phyloP scores from a whole-genome alignment of 2,797 vertebrate species.

The Lagodon rhomboides region DNA sequence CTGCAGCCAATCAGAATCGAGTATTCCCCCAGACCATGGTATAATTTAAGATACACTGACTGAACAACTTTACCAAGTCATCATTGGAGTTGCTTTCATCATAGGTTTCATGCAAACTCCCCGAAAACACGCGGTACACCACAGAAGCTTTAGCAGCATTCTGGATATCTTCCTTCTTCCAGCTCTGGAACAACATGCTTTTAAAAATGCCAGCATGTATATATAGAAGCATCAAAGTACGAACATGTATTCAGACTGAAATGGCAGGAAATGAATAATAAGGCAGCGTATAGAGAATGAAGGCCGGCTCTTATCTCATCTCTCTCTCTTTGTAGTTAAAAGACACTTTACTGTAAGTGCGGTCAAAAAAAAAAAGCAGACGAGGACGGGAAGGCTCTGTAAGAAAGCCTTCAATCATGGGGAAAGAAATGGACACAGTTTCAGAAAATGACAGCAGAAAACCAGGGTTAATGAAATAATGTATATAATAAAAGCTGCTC shows the following conservation, averaged over 20 bases:
- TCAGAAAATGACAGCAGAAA: background rate
- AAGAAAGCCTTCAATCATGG: too few species aligned
- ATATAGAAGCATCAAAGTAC: background rate
- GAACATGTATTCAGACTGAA: background rate
- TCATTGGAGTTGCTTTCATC: too few species aligned
- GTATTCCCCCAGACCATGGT: too few species aligned
- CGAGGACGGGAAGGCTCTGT: background rate
- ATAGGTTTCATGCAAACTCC: background rate
- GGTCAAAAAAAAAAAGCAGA: background rate
- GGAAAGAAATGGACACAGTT: background rate
- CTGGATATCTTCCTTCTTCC: too few species aligned
- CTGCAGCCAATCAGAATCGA: too few species aligned
- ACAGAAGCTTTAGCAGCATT: background rate
- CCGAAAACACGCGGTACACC: background rate
- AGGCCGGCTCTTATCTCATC: background rate
- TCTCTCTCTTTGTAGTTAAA: background rate
- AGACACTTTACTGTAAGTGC: background rate
- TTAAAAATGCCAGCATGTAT: background rate
- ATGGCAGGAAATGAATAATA: background rate
- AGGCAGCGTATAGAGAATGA: background rate
- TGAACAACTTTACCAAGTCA: background rate
- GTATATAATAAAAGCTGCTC: too few species aligned
- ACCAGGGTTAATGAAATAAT: too few species aligned
- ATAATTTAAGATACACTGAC: too few species aligned
- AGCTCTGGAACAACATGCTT: background rate